Evolutionary conservation across 64 coral and sea anemone species (phyloP).

Genomic region (Stichodactyla helianthus): DNA sequence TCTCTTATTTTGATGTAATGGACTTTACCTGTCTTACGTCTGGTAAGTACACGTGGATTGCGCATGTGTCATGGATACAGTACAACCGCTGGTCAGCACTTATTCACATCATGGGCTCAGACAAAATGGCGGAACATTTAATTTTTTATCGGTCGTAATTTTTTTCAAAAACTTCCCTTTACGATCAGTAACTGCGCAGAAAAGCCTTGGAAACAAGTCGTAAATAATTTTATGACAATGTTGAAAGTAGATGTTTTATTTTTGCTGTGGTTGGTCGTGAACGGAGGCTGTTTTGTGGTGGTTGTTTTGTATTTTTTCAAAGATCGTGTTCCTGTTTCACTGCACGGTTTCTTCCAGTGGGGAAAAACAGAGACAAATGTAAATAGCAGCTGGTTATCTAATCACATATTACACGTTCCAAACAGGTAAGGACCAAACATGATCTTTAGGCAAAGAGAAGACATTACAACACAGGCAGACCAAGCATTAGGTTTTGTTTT

Average conservation of each 20-base stretch:
- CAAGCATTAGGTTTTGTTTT: background rate
- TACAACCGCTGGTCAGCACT: constrained; percentile 3
- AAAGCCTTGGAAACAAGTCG: background rate
- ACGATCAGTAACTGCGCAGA: too few relatives aligned
- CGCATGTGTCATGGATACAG: constrained; percentile 78
- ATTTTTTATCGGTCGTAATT: background rate
- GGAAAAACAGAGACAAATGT: constrained; percentile 64
- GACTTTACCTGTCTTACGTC: constrained; percentile 15
- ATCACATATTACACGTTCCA: constrained; percentile 57
- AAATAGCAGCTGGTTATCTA: constrained; percentile 17
- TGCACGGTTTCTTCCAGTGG: constrained; percentile 63
- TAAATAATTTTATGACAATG: background rate
- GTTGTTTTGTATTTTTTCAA: constrained; percentile 51
- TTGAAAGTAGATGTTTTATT: constrained; percentile 9
- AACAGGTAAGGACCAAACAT: constrained; percentile 54
- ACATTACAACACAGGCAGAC: background rate
- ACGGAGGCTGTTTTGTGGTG: constrained; percentile 48
- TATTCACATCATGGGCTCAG: background rate
- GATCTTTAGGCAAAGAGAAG: background rate
- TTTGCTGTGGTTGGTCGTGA: constrained; percentile 40
- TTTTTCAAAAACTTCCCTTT: background rate
- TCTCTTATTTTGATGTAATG: background rate
- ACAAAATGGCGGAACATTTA: background rate
- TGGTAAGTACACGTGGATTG: constrained; percentile 92
- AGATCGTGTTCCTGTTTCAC: constrained; percentile 50